Conservation (phyloP, 1,140 invertebrate species). For the Trachelipus rathkii region DNA sequence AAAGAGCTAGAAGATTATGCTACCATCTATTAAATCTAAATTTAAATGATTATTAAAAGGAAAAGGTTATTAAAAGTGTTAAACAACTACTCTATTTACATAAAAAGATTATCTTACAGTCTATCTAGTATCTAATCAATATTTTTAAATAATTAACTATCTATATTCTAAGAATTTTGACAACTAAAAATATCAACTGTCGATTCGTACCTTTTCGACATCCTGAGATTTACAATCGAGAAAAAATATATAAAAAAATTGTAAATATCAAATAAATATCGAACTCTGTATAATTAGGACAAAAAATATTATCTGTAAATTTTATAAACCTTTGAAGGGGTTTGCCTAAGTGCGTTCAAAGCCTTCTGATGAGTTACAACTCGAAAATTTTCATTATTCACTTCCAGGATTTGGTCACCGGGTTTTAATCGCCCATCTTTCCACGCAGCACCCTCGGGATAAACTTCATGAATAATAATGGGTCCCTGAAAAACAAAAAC, state of each 20-base stretch:
- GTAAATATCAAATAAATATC: slow-evolving; percentile 22
- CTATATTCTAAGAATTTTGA: slow-evolving; percentile 24
- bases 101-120: too few relatives aligned
- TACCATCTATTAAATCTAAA: too few relatives aligned
- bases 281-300: too few relatives aligned
- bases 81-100: too few relatives aligned
- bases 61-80: too few relatives aligned
- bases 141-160: too few relatives aligned
- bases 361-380: slow-evolving; percentile 62
- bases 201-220: slow-evolving; percentile 3
- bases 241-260: background rate
- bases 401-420: slow-evolving; percentile 90
- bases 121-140: too few relatives aligned
- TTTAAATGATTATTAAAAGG: too few relatives aligned
- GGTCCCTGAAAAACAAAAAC: slow-evolving; percentile 64
- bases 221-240: background rate
- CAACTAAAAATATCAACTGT: background rate
- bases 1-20: too few relatives aligned
- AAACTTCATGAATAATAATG: slow-evolving; percentile 88
- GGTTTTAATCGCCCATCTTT: slow-evolving; percentile 83
- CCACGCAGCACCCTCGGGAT: slow-evolving; percentile 81
- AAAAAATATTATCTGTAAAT: background rate
- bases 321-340: slow-evolving; percentile 59
- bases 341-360: slow-evolving; percentile 66
- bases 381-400: slow-evolving; percentile 72